Conservation (phyloP, 2,888 invertebrate genomes). For the Ochropacha duplaris region DNA sequence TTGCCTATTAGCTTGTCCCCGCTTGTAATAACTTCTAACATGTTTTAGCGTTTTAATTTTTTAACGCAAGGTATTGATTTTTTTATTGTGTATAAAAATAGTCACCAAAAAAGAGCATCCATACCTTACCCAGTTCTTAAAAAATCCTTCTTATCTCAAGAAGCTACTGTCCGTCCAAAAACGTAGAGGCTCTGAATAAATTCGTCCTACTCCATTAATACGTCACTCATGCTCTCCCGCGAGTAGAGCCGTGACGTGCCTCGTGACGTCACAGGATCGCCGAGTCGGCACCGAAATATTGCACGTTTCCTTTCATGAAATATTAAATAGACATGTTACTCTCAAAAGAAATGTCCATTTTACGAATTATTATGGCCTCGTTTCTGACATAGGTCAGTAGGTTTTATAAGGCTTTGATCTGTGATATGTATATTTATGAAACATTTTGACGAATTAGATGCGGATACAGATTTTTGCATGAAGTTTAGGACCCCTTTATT, state of each 20-base stretch:
- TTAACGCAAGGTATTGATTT: too few relatives aligned
- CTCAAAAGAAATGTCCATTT: neutral
- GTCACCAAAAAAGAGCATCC: neutral
- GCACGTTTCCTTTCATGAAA: slow-evolving; percentile 6
- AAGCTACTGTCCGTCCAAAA: slow-evolving; percentile 13
- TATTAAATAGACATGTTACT: neutral
- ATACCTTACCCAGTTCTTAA: neutral
- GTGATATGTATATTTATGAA: neutral
- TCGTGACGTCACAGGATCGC: slow-evolving; percentile 8
- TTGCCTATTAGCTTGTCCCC: too few relatives aligned
- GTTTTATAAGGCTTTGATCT: neutral
- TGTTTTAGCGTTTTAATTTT: too few relatives aligned
- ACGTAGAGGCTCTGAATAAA: slow-evolving; percentile 41
- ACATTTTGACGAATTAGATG: too few relatives aligned
- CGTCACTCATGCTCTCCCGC: slow-evolving; percentile 46
- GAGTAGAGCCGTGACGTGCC: slow-evolving; percentile 13
- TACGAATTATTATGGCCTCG: neutral
- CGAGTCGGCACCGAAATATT: slow-evolving; percentile 1
- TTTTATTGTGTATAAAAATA: too few relatives aligned
- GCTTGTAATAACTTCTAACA: too few relatives aligned
- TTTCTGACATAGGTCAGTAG: neutral
- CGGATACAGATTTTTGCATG: too few relatives aligned
- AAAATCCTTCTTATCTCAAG: slow-evolving; percentile 12
- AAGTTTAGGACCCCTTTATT: too few relatives aligned
- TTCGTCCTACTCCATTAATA: slow-evolving; percentile 56